phyloP scores from a whole-genome alignment of 2,113 vertebrate species.

The Anguilla rostrata region DNA sequence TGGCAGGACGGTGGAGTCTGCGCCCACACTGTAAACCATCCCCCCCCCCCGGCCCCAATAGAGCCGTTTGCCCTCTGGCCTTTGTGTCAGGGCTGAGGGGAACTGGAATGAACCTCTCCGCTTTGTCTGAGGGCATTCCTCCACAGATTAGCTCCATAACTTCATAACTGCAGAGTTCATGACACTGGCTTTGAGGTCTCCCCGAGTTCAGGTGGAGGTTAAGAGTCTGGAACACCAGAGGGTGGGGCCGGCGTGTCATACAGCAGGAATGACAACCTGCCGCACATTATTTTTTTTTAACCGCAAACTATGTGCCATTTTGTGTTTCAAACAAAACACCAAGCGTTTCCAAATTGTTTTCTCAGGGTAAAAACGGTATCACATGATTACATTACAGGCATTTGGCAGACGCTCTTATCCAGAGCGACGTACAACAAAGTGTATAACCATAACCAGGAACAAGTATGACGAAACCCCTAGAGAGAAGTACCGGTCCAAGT shows the following conservation, averaged over 20 bases:
- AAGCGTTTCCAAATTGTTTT: slow-evolving; percentile 4
- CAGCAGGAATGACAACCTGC: slow-evolving; percentile 41
- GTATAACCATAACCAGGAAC: no score
- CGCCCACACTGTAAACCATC: no score
- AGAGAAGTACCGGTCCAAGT: no score
- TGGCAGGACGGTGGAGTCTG: no score
- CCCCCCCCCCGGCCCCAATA: background rate
- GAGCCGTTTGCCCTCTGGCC: background rate
- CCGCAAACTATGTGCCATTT: slow-evolving; percentile 56
- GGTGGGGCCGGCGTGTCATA: slow-evolving; percentile 27
- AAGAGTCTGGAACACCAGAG: background rate
- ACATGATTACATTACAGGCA: no score
- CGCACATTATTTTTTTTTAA: slow-evolving; percentile 50
- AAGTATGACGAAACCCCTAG: no score
- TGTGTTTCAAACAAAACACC: slow-evolving; percentile 21
- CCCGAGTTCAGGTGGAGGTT: slow-evolving; percentile 39
- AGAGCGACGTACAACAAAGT: no score
- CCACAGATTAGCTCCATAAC: background rate
- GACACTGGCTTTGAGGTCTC: slow-evolving; percentile 33
- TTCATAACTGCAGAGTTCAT: slow-evolving; percentile 5
- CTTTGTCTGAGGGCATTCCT: slow-evolving; percentile 1
- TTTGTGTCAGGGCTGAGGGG: background rate
- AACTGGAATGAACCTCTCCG: background rate
- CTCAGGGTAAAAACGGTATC: slow-evolving; percentile 12
- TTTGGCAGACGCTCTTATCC: no score